Conservation (phyloP, 1,140 invertebrate species). For the Caenorhabditis elegans region DNA sequence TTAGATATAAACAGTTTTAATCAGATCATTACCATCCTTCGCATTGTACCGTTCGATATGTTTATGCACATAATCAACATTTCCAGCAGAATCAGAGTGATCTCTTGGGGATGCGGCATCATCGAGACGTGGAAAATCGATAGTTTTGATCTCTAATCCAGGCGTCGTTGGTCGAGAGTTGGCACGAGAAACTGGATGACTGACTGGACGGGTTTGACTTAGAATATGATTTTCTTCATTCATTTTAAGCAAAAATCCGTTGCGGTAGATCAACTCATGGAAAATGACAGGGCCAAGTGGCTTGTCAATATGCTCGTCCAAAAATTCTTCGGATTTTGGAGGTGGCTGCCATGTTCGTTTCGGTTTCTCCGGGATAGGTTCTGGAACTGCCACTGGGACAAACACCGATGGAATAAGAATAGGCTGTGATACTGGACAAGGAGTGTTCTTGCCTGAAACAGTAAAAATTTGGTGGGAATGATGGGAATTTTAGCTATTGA, state of each 20-base stretch:
- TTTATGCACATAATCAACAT: constrained; percentile 4
- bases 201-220: neutral
- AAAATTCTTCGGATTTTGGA: neutral
- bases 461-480: too few relatives aligned
- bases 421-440: neutral
- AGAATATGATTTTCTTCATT: neutral
- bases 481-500: too few relatives aligned
- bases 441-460: neutral
- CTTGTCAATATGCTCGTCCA: neutral
- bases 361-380: neutral
- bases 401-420: neutral
- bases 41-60: constrained; percentile 26
- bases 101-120: neutral
- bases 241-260: neutral
- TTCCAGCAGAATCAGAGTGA: neutral
- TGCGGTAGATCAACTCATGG: constrained; percentile 11
- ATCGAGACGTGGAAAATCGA: neutral
- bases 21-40: neutral
- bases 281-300: neutral
- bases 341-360: neutral
- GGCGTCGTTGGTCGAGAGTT: constrained; percentile 6
- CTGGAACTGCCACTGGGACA: neutral
- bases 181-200: constrained; percentile 6
- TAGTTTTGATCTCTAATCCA: neutral
- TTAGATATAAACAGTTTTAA: neutral